A percentile compares a stretch with the other conserved stretches of the same genome.
Conservation (phyloP, 2,888 invertebrate genomes). For the Oligia fasciuncula region DNA sequence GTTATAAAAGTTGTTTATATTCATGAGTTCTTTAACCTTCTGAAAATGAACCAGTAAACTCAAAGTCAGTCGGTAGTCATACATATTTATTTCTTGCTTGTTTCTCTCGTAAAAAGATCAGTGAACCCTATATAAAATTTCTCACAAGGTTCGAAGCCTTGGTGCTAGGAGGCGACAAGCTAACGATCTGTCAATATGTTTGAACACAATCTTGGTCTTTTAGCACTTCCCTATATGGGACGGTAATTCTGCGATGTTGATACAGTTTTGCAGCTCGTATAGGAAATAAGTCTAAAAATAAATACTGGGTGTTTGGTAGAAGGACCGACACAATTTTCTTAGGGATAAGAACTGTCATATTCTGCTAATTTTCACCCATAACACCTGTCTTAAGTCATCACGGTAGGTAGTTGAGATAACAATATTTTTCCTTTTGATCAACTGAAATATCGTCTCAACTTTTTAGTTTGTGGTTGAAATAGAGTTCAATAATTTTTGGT, state of each 20-base stretch:
- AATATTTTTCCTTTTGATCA: too few species aligned
- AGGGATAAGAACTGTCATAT: not conserved
- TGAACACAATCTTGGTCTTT: conserved; percentile 49
- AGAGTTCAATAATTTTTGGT: too few species aligned
- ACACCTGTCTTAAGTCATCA: too few species aligned
- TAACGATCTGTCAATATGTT: conserved; percentile 62
- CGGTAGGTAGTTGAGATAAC: too few species aligned
- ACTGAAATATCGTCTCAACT: too few species aligned
- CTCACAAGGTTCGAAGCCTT: conserved; percentile 21
- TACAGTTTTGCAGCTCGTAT: conserved; percentile 25
- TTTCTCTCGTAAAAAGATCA: conserved; percentile 20
- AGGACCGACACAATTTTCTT: not conserved
- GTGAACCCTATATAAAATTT: conserved; percentile 28
- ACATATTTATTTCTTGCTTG: conserved; percentile 18
- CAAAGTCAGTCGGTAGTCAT: not conserved
- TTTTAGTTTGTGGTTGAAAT: too few species aligned
- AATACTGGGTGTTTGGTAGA: not conserved
- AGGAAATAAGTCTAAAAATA: not conserved
- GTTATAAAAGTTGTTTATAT: conserved; percentile 19
- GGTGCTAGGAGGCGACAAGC: conserved; percentile 32
- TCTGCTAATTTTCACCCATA: too few species aligned
- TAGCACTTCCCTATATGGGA: conserved; percentile 50
- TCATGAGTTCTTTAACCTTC: conserved; percentile 22
- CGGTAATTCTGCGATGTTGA: conserved; percentile 28
- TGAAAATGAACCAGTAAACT: conserved; percentile 19